These are phyloP conservation scores for Pipistrellus pipistrellus DNA, from an alignment of 2,797 vertebrate species.

Conservation along the genomic window DNA sequence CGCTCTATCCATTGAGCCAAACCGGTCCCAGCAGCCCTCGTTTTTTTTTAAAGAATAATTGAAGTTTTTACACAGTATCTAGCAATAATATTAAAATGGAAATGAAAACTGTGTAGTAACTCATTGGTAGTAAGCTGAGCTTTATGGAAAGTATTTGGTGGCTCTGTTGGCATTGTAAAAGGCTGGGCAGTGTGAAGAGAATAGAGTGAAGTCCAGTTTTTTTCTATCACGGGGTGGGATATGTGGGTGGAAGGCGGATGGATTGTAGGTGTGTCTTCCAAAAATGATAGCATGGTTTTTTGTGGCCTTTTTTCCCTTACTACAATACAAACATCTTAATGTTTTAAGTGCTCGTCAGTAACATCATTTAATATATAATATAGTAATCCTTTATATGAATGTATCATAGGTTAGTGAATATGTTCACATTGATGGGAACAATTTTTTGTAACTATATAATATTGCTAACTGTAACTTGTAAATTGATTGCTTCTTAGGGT, in stretches of 20 bases:
- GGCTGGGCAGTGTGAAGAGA: not conserved
- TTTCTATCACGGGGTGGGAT: not conserved
- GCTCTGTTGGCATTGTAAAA: not conserved
- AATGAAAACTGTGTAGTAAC: conserved; percentile 6
- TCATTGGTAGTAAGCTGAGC: not conserved
- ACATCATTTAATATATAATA: not conserved
- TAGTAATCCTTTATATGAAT: not conserved
- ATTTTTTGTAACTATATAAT: not conserved
- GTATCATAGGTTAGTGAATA: not conserved
- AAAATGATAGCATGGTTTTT: not conserved
- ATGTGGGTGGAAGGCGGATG: not conserved
- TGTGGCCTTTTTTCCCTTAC: conserved; percentile 3
- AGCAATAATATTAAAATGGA: conserved; percentile 26
- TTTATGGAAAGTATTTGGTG: not conserved
- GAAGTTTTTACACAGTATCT: not conserved
- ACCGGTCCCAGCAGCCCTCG: no score
- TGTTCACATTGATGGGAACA: not conserved
- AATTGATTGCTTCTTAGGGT: conserved; percentile 4
- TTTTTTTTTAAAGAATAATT: not conserved
- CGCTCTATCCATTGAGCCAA: no score
- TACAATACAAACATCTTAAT: not conserved
- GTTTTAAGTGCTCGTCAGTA: not conserved
- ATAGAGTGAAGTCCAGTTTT: not conserved
- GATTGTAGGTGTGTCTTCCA: not conserved
- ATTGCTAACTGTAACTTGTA: conserved; percentile 8